Evolutionary conservation across 2,797 vertebrate species (phyloP), one percentile per base, ranked within the genome.

Genomic region (Emydoidea blandingii): DNA sequence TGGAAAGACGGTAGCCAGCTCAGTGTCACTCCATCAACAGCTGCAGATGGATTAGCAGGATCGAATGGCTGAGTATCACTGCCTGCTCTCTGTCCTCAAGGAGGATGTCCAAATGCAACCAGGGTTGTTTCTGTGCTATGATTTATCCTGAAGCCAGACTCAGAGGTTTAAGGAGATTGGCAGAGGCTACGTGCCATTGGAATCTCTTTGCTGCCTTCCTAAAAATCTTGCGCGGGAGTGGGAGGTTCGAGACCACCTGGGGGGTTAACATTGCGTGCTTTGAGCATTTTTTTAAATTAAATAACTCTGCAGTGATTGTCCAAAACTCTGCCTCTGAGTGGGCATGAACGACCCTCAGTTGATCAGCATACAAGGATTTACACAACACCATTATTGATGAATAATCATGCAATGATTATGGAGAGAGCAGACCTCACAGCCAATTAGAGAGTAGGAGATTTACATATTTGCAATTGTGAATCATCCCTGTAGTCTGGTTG

Each of bases 401-500:
- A 37, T 65, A n/a, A 34, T 16, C n/a, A n/a, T 65, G 2, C 37
- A 9, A 15, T 74, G 68, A 29, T 72, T 34, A 12, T 4, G 5
- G 79, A 57, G 56, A 87, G 85, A 89, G 81, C 85, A 82, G 85
- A 79, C 5, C 79, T 8, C 0, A 81, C 94, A 84, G 87, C 44
- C 92, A 94, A 87, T 87, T 87, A 90, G 93, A 74, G 49, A 86
- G 82, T 92, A 93, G 92, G 93, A 87, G 88, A 81, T 91, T 93
- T 88, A 78, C 86, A 91, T 74, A 90, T 92, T 91, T n/a, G 78
- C 89, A 62, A 86, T 93, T 93, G 79, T 91, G 80, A 92, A 94
- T 97, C 97, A 94, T 95, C 79, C 92, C 91, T 95, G 91, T 92
- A 91, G 86, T 92, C 93, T 90, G 86, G 72, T 94, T 96, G 96